A percentile compares a stretch with the other conserved stretches of the same genome.
phyloP scores from a whole-genome alignment of 2,113 vertebrate species.

The Sylvilagus bachmani region DNA sequence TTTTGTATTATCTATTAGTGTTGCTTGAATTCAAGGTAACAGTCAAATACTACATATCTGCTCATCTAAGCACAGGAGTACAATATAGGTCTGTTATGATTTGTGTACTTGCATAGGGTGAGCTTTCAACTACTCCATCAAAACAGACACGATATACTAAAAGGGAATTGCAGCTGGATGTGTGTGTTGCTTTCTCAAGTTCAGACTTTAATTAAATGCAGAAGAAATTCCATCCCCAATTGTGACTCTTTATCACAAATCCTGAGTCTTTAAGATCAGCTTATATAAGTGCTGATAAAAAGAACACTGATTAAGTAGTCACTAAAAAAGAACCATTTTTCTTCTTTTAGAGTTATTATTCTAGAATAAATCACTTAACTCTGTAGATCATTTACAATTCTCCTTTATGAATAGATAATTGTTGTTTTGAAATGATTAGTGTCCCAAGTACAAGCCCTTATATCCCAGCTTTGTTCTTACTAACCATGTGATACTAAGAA shows the following conservation, averaged over 20 bases:
- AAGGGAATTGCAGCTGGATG: background rate
- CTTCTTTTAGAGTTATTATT: background rate
- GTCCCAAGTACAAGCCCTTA: background rate
- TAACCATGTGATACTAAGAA: background rate
- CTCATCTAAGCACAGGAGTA: background rate
- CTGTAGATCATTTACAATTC: background rate
- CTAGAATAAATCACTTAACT: conserved; percentile 24
- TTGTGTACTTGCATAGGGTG: background rate
- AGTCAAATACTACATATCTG: background rate
- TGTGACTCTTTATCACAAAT: background rate
- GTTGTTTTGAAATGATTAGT: background rate
- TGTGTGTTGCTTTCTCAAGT: background rate
- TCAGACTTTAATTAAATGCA: background rate
- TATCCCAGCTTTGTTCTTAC: background rate
- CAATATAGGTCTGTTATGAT: background rate
- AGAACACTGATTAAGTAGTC: background rate
- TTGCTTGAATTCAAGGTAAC: conserved; percentile 69
- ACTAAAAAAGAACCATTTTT: conserved; percentile 16
- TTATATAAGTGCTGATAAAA: conserved; percentile 42
- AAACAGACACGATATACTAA: background rate
- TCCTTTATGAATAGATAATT: background rate
- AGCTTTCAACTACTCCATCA: background rate
- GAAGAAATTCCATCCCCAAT: background rate
- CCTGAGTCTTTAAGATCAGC: background rate
- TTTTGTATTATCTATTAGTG: conserved; percentile 65